These are phyloP conservation scores for Mormyrops attenuatus DNA, from an alignment of 2,797 vertebrate species.

Conservation along the genomic window DNA sequence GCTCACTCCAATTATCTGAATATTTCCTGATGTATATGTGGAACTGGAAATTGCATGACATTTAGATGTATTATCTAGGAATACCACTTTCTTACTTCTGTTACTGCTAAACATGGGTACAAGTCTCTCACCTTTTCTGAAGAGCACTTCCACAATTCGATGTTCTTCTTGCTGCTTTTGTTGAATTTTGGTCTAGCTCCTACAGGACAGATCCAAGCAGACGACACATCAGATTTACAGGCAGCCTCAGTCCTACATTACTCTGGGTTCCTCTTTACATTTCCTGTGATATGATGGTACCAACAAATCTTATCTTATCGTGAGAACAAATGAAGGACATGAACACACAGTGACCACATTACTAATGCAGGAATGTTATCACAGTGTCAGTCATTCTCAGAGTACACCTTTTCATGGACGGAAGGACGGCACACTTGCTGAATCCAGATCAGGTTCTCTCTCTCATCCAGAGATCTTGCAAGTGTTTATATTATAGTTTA, in stretches of 20 bases:
- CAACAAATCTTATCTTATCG: background rate
- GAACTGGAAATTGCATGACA: background rate
- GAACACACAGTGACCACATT: background rate
- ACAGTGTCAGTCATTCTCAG: background rate
- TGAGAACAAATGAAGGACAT: background rate
- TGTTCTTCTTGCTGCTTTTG: slow-evolving; percentile 80
- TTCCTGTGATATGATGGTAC: background rate
- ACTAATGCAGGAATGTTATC: background rate
- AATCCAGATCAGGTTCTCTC: background rate
- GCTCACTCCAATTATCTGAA: background rate
- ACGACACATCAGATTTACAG: slow-evolving; percentile 11
- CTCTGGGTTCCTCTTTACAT: background rate
- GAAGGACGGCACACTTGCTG: background rate
- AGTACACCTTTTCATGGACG: background rate
- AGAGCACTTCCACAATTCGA: slow-evolving; percentile 80
- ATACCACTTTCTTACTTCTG: background rate
- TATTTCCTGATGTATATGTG: background rate
- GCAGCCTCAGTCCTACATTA: background rate
- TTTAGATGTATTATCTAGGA: background rate
- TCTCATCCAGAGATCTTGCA: background rate
- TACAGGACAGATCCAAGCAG: slow-evolving; percentile 42
- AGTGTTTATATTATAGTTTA: background rate
- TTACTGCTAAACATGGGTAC: background rate
- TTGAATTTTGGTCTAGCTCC: slow-evolving; percentile 87
- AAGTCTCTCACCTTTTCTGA: slow-evolving; percentile 76